Evolutionary conservation across 2,888 invertebrate species (phyloP), one percentile per base, ranked within the genome.

Genomic region (Galeopsomyia nigrocyanea): DNA sequence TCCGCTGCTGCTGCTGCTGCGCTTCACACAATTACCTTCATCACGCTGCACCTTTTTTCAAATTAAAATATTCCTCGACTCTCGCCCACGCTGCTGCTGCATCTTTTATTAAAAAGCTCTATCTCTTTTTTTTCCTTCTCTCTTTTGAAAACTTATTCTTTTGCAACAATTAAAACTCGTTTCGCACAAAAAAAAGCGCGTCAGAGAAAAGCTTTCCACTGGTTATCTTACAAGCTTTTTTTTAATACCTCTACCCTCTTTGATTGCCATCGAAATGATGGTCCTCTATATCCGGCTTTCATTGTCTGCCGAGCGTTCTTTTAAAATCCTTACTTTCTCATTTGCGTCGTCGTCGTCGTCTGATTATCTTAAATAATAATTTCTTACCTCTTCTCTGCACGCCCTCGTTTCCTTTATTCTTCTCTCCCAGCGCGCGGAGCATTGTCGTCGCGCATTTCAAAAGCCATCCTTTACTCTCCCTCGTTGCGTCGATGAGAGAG

Each of bases 321-420:
- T 47, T 68, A 49, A 56, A 65, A 65, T 68, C 57, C 46, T 17
- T 53, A 16, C 58, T 67, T 22, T 73, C 66, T 69, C 69, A 66
- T 73, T 69, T 69, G 2, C 62, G 62, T 39, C 39, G 55, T 39
- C 62, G 62, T 39, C 39, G 55, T 57, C 31, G 55, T 64, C 68
- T 49, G 56, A 39, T 69, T 66, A 70, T 70, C 67, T 70, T 21
- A 74, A 74, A 74, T 74, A 74, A 71, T 71, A 71, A 74, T 73
- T 26, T 64, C 70, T 67, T 51, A 60, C 57, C 68, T 21, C 63
- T 51, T 26, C 53, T 47, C 46, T 47, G 21, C 53, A 51, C 70
- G 55, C 26, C 22, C 56, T 60, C 71, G 65, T 53, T 63, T 71
- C 55, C 66, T 56, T 60, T 68, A 58, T 60, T 67, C 58, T 53